Evolutionary conservation across 2,797 vertebrate species (phyloP), one percentile per base, ranked within the genome.

Genomic region (Anguilla marmorata): DNA sequence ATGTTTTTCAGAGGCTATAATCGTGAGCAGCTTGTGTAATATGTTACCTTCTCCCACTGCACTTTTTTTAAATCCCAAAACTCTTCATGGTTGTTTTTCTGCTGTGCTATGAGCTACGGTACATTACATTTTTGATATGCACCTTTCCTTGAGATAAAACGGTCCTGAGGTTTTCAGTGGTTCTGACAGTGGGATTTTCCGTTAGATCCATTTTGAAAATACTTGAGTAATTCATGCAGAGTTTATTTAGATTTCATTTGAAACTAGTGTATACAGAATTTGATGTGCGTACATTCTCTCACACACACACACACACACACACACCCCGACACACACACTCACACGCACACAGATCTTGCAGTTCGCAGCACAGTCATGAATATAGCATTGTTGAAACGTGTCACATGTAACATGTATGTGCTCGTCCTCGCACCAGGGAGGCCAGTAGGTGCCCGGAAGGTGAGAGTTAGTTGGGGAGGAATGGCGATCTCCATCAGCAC

Each of bases 381-480:
- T 54, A 45, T 41, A 41, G 30, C 37, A 45, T 45, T 79, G 74
- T 14, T 79, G 33, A 41, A 79, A 19, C 37, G 9, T 45, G 74
- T 79, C 33, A 19, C 45, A 50, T 82, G 79, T 33, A 50, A 48
- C 41, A 82, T 82, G 41, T 82, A 50, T 82, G 45, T 82, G 79
- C 16, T 11, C 0, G 19, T 1, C 8, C 21, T 82, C 5, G 8
- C 19, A n/a, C 41, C 0, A 1, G 56, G 58, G 3, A 5, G 80
- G 48, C 45, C 7, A 12, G 21, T 12, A 7, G 83, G 52, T 4
- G 50, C 79, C 50, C 16, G 86, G 72, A 63, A 56, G 86, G 63
- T 87, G 86, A 87, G 82, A 74, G 60, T 33, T 88, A 87, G 85
- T 86, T 50, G 86, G 9, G 11, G 86, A 82, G 84, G 50, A 41